Evolutionary conservation across 2,888 invertebrate species (phyloP).

Genomic region (Phymatocera aterrima): DNA sequence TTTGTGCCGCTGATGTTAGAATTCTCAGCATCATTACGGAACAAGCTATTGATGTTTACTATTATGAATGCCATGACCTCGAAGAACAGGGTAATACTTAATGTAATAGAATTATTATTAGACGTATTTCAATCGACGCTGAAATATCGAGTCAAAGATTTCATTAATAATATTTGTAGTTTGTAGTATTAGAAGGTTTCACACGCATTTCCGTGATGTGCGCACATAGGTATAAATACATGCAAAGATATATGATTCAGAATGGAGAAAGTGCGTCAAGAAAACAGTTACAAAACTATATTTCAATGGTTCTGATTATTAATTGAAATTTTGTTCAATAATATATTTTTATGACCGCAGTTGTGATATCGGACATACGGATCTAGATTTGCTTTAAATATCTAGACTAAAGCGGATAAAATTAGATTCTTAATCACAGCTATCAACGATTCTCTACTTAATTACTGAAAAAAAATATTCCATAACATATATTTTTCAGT

Average conservation of each 20-base stretch:
- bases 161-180: background rate
- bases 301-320: background rate
- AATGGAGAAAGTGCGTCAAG: conserved; percentile 53
- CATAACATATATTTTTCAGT: too few species aligned
- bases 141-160: background rate
- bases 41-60: too few species aligned
- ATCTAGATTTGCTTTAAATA: background rate
- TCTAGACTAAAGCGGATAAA: background rate
- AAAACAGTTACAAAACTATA: background rate
- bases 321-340: background rate
- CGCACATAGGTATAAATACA: background rate
- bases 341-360: background rate
- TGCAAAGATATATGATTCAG: background rate
- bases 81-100: too few species aligned
- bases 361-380: too few species aligned
- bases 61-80: too few species aligned
- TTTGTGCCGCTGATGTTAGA: too few species aligned
- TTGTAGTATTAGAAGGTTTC: background rate
- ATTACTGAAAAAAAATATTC: background rate
- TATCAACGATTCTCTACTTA: background rate
- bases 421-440: background rate
- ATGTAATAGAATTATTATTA: too few species aligned
- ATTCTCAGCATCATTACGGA: too few species aligned
- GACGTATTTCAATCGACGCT: background rate
- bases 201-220: background rate